Conservation (phyloP, 1,140 invertebrate species). For the Lordiphosa stackelbergi region DNA sequence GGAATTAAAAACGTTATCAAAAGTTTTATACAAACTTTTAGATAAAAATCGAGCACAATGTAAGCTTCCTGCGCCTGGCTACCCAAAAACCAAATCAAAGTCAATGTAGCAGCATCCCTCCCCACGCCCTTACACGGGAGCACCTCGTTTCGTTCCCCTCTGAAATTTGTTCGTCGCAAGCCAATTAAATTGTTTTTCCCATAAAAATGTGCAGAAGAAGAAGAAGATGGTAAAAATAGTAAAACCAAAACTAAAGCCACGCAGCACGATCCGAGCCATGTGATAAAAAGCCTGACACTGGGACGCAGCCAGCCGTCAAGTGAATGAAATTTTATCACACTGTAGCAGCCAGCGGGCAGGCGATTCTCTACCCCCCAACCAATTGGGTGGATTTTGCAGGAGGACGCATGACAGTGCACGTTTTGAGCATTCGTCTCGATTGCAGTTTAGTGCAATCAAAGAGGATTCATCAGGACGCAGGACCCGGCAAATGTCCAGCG, state of each 20-base stretch:
- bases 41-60: slow-evolving; percentile 38
- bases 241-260: slow-evolving; percentile 44
- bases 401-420: slow-evolving; percentile 59
- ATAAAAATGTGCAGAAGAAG: slow-evolving; percentile 64
- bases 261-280: slow-evolving; percentile 46
- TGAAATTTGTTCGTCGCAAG: slow-evolving; percentile 39
- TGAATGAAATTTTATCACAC: slow-evolving; percentile 67
- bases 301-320: slow-evolving; percentile 24
- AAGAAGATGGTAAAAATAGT: slow-evolving; percentile 7
- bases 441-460: slow-evolving; percentile 75
- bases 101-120: slow-evolving; percentile 3
- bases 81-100: slow-evolving; percentile 10
- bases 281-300: slow-evolving; percentile 49
- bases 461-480: slow-evolving; percentile 59
- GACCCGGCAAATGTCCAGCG: slow-evolving; percentile 59
- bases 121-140: not conserved
- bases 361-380: not conserved
- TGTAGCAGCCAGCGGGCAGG: slow-evolving; percentile 3
- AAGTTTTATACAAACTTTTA: slow-evolving; percentile 40
- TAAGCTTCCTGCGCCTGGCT: slow-evolving; percentile 14
- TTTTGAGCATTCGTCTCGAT: slow-evolving; percentile 74
- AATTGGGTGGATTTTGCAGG: slow-evolving; percentile 1
- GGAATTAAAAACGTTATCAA: slow-evolving; percentile 48
- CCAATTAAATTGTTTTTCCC: slow-evolving; percentile 69
- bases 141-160: not conserved